phyloP scores from a whole-genome alignment of 2,797 vertebrate genomes.

The Takifugu rubripes region DNA sequence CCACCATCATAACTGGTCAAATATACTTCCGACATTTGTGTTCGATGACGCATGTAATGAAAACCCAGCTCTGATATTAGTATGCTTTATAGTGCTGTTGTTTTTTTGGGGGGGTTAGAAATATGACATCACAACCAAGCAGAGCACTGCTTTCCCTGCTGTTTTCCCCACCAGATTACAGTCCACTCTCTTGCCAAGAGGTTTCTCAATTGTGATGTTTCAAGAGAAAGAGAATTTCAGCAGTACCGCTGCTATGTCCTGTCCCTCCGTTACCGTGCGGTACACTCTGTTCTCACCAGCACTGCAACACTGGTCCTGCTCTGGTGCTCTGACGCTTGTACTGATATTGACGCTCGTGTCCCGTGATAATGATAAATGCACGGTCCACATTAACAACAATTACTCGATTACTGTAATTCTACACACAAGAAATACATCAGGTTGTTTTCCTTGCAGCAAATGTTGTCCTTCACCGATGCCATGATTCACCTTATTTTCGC shows the following conservation, averaged over 20 bases:
- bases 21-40: too few species aligned
- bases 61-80: neutral
- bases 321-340: constrained; percentile 6
- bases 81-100: neutral
- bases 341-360: neutral
- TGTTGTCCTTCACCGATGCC: neutral
- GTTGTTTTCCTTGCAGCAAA: too few species aligned
- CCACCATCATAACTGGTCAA: too few species aligned
- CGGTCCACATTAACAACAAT: neutral
- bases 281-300: neutral
- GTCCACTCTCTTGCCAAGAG: too few species aligned
- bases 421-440: neutral
- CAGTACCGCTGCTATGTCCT: neutral
- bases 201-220: neutral
- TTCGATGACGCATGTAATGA: neutral
- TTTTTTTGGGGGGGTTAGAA: neutral
- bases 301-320: neutral
- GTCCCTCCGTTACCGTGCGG: neutral
- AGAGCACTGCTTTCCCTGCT: too few species aligned
- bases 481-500: neutral
- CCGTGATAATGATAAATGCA: neutral
- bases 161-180: too few species aligned
- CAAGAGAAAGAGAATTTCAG: neutral
- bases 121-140: neutral
- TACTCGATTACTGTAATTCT: neutral